Percentiles rank a stretch among this genome's conserved stretches.
Conservation (phyloP, 2,888 invertebrate genomes). For the Athrips mouffetella region DNA sequence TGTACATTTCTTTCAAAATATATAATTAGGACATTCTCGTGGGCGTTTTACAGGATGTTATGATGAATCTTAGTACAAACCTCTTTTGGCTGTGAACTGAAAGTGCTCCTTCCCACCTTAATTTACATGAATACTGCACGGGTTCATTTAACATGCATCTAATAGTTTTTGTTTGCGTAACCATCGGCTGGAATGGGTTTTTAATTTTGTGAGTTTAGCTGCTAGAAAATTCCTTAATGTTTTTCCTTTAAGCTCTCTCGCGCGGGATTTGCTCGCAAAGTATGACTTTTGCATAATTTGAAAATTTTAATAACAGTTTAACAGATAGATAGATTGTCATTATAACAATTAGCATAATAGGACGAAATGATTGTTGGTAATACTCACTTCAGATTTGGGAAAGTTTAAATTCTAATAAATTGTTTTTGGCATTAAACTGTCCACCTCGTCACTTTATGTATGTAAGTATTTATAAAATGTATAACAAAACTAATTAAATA, state of each 20-base stretch:
- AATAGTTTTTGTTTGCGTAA: constrained; percentile 30
- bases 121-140: constrained; percentile 57
- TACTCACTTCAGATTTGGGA: no score
- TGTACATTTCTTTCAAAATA: no score
- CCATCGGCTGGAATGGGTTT: constrained; percentile 7
- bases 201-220: constrained; percentile 11
- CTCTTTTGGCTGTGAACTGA: background rate
- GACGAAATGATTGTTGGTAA: no score
- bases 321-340: background rate
- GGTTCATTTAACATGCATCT: constrained; percentile 39
- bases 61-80: background rate
- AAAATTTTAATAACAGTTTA: background rate
- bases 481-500: no score
- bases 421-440: no score
- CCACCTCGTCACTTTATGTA: no score
- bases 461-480: no score
- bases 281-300: constrained; percentile 4
- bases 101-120: constrained; percentile 44
- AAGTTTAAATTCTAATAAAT: no score
- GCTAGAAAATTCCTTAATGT: constrained; percentile 2
- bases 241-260: constrained; percentile 4
- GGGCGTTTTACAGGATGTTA: background rate
- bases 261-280: background rate
- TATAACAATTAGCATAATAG: no score
- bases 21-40: no score